Evolutionary conservation across 2,113 vertebrate species (phyloP).

Genomic region (Labeo rohita): DNA sequence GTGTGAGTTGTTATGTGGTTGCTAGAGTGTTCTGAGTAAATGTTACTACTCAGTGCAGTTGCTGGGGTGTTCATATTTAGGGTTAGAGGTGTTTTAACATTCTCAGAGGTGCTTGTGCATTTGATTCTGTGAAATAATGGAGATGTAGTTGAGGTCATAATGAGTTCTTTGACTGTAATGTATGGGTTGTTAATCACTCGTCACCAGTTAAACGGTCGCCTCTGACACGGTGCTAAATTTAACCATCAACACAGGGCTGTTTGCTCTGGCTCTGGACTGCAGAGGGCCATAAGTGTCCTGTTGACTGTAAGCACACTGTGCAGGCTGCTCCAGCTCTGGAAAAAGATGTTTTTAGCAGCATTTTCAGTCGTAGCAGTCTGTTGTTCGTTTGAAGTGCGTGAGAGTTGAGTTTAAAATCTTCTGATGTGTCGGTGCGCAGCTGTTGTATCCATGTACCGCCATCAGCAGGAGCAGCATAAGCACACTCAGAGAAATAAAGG

Average conservation of each 20-base stretch:
- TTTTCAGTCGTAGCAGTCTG: not conserved
- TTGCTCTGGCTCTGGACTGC: not conserved
- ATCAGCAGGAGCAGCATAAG: not conserved
- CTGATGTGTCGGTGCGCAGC: not conserved
- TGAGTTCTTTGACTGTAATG: not conserved
- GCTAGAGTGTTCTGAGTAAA: not conserved
- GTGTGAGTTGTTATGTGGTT: not conserved
- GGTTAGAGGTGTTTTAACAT: not conserved
- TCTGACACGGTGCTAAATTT: not conserved
- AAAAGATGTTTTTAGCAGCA: not conserved
- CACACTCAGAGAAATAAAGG: not conserved
- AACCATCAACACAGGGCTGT: not conserved
- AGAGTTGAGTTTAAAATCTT: conserved; percentile 15
- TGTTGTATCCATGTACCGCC: not conserved
- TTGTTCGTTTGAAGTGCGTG: not conserved
- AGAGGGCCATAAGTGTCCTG: not conserved
- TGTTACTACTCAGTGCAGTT: not conserved
- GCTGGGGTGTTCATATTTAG: not conserved
- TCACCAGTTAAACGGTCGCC: not conserved
- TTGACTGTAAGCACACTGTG: not conserved
- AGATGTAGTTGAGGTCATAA: not conserved
- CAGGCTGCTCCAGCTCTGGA: not conserved
- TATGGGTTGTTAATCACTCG: not conserved
- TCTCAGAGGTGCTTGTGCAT: not conserved
- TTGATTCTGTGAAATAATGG: not conserved